A percentile compares a stretch with the other conserved stretches of the same genome.
Conservation (phyloP, 2,113 vertebrate species). For the Collichthys lucidus region DNA sequence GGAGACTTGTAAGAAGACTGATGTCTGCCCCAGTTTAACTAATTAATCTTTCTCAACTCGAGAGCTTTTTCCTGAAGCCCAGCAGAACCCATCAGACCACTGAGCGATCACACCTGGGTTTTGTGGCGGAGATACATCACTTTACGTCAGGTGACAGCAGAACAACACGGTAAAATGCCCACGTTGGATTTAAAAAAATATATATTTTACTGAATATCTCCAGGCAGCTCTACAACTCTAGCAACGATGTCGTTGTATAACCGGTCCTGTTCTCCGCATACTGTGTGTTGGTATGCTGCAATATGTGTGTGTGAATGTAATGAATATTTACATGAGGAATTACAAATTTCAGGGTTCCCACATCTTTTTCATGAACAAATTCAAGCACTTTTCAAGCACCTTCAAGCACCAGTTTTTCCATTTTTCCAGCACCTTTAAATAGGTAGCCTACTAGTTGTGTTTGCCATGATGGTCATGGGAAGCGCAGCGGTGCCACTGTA, state of each 20-base stretch:
- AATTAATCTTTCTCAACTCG: conserved; percentile 74
- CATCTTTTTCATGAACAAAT: too few species aligned
- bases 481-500: too few species aligned
- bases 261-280: neutral
- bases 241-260: neutral
- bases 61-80: conserved; percentile 60
- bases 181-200: neutral
- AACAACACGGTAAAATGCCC: conserved; percentile 26
- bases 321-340: neutral
- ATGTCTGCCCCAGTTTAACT: conserved; percentile 79
- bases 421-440: too few species aligned
- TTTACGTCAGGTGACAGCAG: conserved; percentile 37
- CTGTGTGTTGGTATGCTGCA: neutral
- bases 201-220: neutral
- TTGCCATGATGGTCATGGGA: too few species aligned
- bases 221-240: neutral
- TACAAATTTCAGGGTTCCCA: too few species aligned
- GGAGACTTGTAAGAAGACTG: conserved; percentile 67
- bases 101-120: conserved; percentile 60
- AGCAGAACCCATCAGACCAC: conserved; percentile 48
- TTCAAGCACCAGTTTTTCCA: too few species aligned
- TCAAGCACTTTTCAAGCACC: too few species aligned
- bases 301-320: neutral
- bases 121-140: conserved; percentile 51
- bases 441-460: too few species aligned